A percentile compares a stretch with the other conserved stretches of the same genome.
phyloP scores from a whole-genome alignment of 2,888 invertebrate species.

The Oligia strigilis region DNA sequence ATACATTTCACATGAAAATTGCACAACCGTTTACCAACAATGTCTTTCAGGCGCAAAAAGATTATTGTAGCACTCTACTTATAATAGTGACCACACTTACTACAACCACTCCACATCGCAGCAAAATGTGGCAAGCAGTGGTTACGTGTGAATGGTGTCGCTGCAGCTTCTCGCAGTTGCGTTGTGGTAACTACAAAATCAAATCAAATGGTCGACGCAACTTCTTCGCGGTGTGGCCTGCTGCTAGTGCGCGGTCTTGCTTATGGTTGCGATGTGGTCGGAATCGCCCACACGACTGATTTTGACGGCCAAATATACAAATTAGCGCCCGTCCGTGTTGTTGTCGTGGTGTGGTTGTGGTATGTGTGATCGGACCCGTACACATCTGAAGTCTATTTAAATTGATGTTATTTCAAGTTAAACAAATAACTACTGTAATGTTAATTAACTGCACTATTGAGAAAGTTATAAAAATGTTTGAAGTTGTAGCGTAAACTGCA shows the following conservation, averaged over 20 bases:
- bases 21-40: neutral
- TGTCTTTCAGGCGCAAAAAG: neutral
- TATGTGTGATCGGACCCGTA: neutral
- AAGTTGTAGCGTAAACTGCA: too few relatives aligned
- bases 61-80: neutral
- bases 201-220: neutral
- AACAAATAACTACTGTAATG: too few relatives aligned
- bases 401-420: too few relatives aligned
- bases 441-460: too few relatives aligned
- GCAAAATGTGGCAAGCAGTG: neutral
- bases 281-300: neutral
- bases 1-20: neutral
- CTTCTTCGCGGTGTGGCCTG: neutral
- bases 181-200: neutral
- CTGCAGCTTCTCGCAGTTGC: neutral
- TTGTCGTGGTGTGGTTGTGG: neutral
- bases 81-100: neutral
- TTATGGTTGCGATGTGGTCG: neutral
- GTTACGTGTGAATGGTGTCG: neutral
- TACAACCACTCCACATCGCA: neutral
- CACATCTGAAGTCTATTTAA: neutral
- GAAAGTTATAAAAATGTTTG: too few relatives aligned
- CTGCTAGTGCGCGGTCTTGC: neutral
- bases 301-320: neutral
- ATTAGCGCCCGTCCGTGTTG: neutral